These are phyloP conservation scores for Macheiramphus alcinus DNA, from an alignment of 2,113 vertebrate genomes.

Conservation along the genomic window DNA sequence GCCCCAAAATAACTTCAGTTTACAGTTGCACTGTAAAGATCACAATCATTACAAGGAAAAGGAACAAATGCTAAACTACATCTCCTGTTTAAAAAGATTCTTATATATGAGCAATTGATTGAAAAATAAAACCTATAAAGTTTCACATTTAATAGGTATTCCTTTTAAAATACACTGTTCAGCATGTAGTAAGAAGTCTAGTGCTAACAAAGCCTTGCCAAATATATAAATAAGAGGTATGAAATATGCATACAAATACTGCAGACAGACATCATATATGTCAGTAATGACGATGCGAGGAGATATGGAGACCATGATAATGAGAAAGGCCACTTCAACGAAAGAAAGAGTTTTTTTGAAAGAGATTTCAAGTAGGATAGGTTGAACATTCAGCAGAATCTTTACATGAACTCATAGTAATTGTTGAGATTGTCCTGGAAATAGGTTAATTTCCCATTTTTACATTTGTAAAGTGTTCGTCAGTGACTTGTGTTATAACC, in stretches of 20 bases:
- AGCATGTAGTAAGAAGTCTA: background rate
- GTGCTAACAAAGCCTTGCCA: background rate
- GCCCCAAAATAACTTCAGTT: background rate
- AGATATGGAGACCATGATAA: background rate
- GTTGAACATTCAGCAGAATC: background rate
- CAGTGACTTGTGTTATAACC: background rate
- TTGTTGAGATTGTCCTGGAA: background rate
- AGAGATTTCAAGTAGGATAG: background rate
- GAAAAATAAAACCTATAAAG: background rate
- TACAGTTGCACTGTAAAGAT: background rate
- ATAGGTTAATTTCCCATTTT: background rate
- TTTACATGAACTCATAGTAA: background rate
- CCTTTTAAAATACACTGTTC: background rate
- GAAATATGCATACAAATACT: background rate
- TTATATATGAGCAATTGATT: accelerated
- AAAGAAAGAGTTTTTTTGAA: background rate
- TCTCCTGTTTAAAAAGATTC: background rate
- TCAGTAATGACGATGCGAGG: background rate
- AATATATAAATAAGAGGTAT: background rate
- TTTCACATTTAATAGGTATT: background rate
- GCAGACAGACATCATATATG: background rate
- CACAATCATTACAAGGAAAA: background rate
- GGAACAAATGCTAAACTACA: background rate
- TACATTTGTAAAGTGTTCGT: background rate
- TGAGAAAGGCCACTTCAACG: background rate